phyloP scores from a whole-genome alignment of 2,113 vertebrate species.

The Ageneiosus marmoratus region DNA sequence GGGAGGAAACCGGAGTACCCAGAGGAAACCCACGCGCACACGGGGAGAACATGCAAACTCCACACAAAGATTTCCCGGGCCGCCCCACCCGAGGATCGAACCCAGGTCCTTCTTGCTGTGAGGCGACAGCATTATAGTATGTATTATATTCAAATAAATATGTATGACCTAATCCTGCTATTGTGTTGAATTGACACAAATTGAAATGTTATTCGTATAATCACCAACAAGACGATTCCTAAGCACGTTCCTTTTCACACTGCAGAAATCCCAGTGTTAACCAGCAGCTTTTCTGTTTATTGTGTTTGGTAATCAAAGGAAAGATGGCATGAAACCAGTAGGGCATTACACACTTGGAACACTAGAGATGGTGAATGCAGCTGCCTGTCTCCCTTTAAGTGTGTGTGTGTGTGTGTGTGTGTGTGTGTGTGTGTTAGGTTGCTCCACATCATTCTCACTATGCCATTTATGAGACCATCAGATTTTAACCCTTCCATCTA shows the following conservation, averaged over 20 bases:
- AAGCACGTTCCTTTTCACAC: neutral
- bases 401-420: slow-evolving; percentile 6
- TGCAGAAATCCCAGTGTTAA: neutral
- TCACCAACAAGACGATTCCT: neutral
- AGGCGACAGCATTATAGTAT: neutral
- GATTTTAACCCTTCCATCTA: neutral
- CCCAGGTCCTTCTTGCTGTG: no score
- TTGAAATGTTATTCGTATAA: neutral
- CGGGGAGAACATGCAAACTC: no score
- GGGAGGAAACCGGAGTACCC: no score
- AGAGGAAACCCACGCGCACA: no score
- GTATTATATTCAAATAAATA: neutral
- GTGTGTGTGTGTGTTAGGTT: neutral
- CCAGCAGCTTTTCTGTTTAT: neutral
- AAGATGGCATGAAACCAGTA: neutral
- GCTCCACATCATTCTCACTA: neutral
- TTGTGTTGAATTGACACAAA: neutral
- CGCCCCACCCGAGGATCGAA: no score
- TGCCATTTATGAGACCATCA: neutral
- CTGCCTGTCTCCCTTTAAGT: neutral
- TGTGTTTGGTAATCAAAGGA: neutral
- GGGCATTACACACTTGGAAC: neutral
- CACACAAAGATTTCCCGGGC: no score
- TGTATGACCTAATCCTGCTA: neutral
- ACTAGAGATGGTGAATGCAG: neutral